Conservation (phyloP, 2,797 vertebrate species). For the Menidia menidia region DNA sequence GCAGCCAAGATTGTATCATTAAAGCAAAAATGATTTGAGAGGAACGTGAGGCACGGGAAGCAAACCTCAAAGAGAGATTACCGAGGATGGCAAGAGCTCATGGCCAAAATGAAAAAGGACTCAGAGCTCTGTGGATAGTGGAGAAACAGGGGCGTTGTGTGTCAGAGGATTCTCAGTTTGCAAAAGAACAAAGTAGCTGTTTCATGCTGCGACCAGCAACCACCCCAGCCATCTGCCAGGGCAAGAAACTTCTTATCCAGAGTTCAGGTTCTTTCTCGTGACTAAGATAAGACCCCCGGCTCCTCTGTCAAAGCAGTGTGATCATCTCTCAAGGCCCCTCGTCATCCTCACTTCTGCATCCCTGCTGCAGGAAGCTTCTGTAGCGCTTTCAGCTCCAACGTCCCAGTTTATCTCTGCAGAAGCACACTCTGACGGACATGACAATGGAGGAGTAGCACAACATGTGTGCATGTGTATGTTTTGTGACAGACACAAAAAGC, state of each 20-base stretch:
- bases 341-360: slow-evolving; percentile 43
- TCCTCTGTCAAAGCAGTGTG: slow-evolving; percentile 37
- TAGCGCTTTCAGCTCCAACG: slow-evolving; percentile 7
- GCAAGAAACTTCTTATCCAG: slow-evolving; percentile 31
- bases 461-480: not conserved
- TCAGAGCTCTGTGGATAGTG: slow-evolving; percentile 4
- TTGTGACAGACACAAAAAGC: not conserved
- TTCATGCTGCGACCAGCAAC: slow-evolving; percentile 26
- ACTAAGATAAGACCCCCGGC: slow-evolving; percentile 46
- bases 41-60: slow-evolving; percentile 15
- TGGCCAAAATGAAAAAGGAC: slow-evolving; percentile 6
- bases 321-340: slow-evolving; percentile 40
- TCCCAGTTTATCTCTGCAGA: slow-evolving; percentile 24
- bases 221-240: slow-evolving; percentile 20
- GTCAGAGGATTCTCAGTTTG: slow-evolving; percentile 20
- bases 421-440: slow-evolving; percentile 30
- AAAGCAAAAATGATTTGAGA: slow-evolving; percentile 19
- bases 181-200: slow-evolving; percentile 7
- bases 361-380: slow-evolving; percentile 17
- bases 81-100: slow-evolving; percentile 24
- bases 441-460: not conserved
- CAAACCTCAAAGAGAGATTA: slow-evolving; percentile 38
- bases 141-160: not conserved
- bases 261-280: slow-evolving; percentile 23
- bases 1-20: slow-evolving; percentile 40